Evolutionary conservation across 2,113 vertebrate species (phyloP).

Genomic region (Pteropus alecto): DNA sequence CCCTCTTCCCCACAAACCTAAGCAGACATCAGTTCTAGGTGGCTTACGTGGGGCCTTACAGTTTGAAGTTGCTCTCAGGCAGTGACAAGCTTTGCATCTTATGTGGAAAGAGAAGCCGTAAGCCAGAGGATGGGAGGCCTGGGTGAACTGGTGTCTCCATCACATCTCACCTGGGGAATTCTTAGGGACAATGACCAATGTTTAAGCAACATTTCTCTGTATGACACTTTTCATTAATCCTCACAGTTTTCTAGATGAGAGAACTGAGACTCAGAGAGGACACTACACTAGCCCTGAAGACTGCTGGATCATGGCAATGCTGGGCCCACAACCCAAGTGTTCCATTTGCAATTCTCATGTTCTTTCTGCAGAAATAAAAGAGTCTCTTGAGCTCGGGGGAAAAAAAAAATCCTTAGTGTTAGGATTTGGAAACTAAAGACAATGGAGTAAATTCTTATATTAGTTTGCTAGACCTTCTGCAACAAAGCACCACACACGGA

Average conservation of each 20-base stretch:
- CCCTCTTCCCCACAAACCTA: neutral
- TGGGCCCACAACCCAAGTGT: neutral
- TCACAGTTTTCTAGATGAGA: neutral
- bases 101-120: neutral
- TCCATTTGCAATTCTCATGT: neutral
- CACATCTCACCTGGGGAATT: neutral
- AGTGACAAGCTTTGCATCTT: neutral
- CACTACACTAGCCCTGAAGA: neutral
- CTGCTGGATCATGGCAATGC: neutral
- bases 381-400: neutral
- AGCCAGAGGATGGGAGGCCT: neutral
- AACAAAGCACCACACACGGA: neutral
- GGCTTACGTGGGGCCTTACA: neutral
- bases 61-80: neutral
- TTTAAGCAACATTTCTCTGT: neutral
- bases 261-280: neutral
- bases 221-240: neutral
- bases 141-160: no score
- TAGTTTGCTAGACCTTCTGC: neutral
- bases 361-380: neutral
- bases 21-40: neutral
- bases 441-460: neutral
- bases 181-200: fast-evolving
- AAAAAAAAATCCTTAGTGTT: neutral
- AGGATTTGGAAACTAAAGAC: neutral